These are phyloP conservation scores for Coranthus polyacanthus DNA, from an alignment of 2,797 vertebrate genomes.

Conservation along the genomic window DNA sequence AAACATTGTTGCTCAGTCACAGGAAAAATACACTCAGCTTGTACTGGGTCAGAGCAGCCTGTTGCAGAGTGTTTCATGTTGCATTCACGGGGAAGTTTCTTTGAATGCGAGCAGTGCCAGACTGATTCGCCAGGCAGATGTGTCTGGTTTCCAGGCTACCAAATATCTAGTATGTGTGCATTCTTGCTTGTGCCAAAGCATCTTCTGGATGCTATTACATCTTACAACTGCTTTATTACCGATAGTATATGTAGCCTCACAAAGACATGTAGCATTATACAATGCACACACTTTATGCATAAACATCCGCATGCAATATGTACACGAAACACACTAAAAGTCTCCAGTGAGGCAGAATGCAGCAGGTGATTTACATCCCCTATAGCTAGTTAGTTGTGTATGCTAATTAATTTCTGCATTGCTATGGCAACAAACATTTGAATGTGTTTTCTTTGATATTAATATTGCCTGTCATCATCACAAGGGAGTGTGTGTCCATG, in stretches of 20 bases:
- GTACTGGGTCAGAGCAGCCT: not conserved
- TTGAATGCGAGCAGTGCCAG: not conserved
- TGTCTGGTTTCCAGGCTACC: no score
- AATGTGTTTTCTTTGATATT: conserved; percentile 65
- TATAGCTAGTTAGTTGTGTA: conserved; percentile 44
- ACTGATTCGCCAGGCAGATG: no score
- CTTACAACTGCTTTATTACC: conserved; percentile 29
- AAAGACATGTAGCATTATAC: conserved; percentile 6
- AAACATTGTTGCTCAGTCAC: no score
- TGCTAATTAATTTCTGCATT: conserved; percentile 66
- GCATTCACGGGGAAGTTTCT: not conserved
- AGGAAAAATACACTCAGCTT: no score
- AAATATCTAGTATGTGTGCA: not conserved
- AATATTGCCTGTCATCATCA: conserved; percentile 60
- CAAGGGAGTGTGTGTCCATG: conserved; percentile 30
- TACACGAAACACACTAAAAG: conserved; percentile 22
- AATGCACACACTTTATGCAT: conserved; percentile 13
- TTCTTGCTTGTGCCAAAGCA: not conserved
- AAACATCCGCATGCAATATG: conserved; percentile 29
- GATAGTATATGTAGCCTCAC: conserved; percentile 6
- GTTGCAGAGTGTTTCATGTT: not conserved
- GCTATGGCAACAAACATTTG: conserved; percentile 62
- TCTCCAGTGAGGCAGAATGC: conserved; percentile 33
- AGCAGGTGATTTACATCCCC: conserved; percentile 59
- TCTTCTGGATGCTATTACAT: conserved; percentile 17